Conservation (phyloP, 2,797 vertebrate genomes). For the Melanotaenia parkinsoni region DNA sequence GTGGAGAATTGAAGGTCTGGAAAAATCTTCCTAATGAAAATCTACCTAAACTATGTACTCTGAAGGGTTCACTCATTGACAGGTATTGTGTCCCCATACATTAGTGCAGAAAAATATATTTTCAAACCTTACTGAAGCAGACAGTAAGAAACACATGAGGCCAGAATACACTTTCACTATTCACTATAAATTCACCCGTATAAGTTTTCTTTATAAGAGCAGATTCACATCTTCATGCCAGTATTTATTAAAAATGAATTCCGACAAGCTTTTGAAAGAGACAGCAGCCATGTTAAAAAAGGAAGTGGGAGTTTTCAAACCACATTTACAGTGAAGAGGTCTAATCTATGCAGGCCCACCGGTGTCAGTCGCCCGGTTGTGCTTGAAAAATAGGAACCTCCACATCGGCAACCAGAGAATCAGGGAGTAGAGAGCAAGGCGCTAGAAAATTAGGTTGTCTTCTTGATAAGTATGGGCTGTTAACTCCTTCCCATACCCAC, state of each 20-base stretch:
- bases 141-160: neutral
- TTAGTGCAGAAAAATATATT: constrained; percentile 13
- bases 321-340: constrained; percentile 59
- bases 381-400: constrained; percentile 62
- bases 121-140: constrained; percentile 11
- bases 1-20: neutral
- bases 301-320: constrained; percentile 53
- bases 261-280: constrained; percentile 32
- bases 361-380: constrained; percentile 46
- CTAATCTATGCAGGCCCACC: constrained; percentile 57
- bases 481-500: constrained; percentile 74
- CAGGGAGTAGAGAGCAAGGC: constrained; percentile 44
- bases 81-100: constrained; percentile 13
- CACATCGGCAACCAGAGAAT: constrained; percentile 29
- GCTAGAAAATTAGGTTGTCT: constrained; percentile 78
- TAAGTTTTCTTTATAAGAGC: neutral
- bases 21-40: constrained; percentile 24
- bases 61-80: constrained; percentile 34
- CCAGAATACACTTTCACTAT: neutral
- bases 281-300: constrained; percentile 36
- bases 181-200: neutral
- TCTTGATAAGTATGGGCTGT: constrained; percentile 76
- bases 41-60: constrained; percentile 20
- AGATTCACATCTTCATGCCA: constrained; percentile 10
- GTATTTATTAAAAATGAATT: constrained; percentile 29